These are phyloP conservation scores for Harpalus rufipes DNA, from an alignment of 2,888 invertebrate species.

Conservation along the genomic window DNA sequence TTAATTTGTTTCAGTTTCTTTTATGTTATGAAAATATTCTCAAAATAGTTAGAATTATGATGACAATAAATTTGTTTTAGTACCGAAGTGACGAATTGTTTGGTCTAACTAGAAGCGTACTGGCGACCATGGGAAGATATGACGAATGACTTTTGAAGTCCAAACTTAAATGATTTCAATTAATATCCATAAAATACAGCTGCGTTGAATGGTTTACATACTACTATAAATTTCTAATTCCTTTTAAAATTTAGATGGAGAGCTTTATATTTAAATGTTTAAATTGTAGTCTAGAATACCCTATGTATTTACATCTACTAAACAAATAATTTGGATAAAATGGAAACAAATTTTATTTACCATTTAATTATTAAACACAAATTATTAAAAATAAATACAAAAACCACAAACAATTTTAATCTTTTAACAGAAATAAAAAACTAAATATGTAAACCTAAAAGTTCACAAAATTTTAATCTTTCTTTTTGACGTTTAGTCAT, in stretches of 20 bases:
- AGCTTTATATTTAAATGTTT: neutral
- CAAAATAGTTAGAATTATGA: neutral
- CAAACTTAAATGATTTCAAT: neutral
- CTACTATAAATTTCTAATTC: neutral
- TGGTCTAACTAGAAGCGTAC: neutral
- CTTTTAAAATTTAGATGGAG: neutral
- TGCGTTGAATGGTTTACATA: neutral
- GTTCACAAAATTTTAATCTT: too few relatives aligned
- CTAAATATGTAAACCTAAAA: too few relatives aligned
- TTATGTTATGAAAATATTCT: neutral
- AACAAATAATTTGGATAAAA: too few relatives aligned
- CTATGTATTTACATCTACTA: too few relatives aligned
- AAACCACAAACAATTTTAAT: too few relatives aligned
- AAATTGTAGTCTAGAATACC: too few relatives aligned
- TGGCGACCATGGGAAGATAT: neutral
- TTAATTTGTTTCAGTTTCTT: too few relatives aligned
- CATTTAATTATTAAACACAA: too few relatives aligned
- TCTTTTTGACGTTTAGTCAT: too few relatives aligned
- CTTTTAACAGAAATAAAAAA: too few relatives aligned
- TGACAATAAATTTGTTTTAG: neutral
- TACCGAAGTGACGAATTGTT: neutral
- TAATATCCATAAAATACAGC: neutral
- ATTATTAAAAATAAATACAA: too few relatives aligned
- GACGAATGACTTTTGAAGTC: neutral
- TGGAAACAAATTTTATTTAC: too few relatives aligned